These are phyloP conservation scores for Drosophila serrata DNA, from an alignment of 1,140 invertebrate species.

Conservation along the genomic window DNA sequence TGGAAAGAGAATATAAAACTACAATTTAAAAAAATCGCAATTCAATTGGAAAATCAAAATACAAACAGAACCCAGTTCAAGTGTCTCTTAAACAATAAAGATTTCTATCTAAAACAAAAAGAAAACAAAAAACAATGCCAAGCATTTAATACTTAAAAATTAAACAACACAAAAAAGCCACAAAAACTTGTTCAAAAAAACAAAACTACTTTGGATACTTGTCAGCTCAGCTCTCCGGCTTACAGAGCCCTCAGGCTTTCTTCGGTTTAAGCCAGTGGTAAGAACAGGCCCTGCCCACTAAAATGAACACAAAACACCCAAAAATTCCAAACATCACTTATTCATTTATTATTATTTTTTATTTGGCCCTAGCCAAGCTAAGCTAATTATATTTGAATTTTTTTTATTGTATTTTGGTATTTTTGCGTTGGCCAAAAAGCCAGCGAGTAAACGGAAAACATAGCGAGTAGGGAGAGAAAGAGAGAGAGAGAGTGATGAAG, in stretches of 20 bases:
- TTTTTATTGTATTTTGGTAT: constrained; percentile 46
- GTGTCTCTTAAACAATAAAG: constrained; percentile 15
- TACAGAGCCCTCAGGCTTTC: constrained; percentile 51
- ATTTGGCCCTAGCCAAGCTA: constrained; percentile 38
- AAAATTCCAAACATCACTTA: constrained; percentile 36
- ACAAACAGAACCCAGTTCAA: constrained; percentile 35
- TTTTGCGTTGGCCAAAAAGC: constrained; percentile 75
- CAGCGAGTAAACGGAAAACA: constrained; percentile 51
- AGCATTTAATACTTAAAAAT: constrained; percentile 29
- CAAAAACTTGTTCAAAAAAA: constrained; percentile 57
- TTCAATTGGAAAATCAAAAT: constrained; percentile 1
- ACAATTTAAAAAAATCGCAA: constrained; percentile 1
- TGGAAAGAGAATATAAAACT: neutral
- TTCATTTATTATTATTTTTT: constrained; percentile 14
- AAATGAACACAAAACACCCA: constrained; percentile 26
- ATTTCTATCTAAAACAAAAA: constrained; percentile 20
- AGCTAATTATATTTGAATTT: constrained; percentile 66
- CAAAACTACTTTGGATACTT: constrained; percentile 63
- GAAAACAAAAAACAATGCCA: constrained; percentile 30
- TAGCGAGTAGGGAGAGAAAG: constrained; percentile 55
- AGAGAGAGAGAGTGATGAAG: constrained; percentile 15
- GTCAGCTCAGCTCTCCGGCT: constrained; percentile 51
- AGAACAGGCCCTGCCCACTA: constrained; percentile 59
- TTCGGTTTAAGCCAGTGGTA: constrained; percentile 68
- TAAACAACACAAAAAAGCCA: constrained; percentile 43